These are phyloP conservation scores for Thecocarcelia acutangulata DNA, from an alignment of 2,888 invertebrate genomes.

Conservation along the genomic window DNA sequence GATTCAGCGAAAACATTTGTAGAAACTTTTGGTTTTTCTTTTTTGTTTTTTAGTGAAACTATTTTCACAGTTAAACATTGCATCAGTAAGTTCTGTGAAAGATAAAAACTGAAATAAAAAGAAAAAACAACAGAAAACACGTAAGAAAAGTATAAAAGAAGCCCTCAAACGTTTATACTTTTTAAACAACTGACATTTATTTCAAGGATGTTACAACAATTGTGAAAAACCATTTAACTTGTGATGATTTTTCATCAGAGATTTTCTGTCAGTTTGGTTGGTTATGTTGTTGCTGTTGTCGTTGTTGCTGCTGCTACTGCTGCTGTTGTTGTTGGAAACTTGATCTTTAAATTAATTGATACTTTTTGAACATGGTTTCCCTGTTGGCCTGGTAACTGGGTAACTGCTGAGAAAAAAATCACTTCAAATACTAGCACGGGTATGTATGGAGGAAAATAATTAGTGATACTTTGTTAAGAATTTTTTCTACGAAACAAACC, in stretches of 20 bases:
- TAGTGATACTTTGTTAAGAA: too few relatives aligned
- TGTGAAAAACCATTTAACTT: slow-evolving; percentile 52
- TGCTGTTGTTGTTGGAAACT: slow-evolving; percentile 29
- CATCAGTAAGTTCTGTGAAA: slow-evolving; percentile 39
- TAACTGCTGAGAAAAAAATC: too few relatives aligned
- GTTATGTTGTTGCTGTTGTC: too few relatives aligned
- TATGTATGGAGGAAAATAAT: too few relatives aligned
- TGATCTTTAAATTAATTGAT: slow-evolving; percentile 53
- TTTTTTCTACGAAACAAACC: too few relatives aligned
- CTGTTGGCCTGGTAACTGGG: background rate
- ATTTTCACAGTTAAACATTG: slow-evolving; percentile 38
- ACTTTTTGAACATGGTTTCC: slow-evolving; percentile 6
- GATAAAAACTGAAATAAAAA: background rate
- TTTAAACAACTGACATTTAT: slow-evolving; percentile 57
- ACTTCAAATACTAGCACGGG: too few relatives aligned
- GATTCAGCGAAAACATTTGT: slow-evolving; percentile 43
- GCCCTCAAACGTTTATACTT: slow-evolving; percentile 47
- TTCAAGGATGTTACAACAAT: slow-evolving; percentile 55
- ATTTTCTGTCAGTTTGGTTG: slow-evolving; percentile 49
- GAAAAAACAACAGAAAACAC: slow-evolving; percentile 2
- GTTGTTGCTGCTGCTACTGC: too few relatives aligned
- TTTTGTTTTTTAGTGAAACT: slow-evolving; percentile 28
- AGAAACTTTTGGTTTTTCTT: slow-evolving; percentile 39
- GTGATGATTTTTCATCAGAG: slow-evolving; percentile 57
- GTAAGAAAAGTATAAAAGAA: slow-evolving; percentile 16